phyloP scores from a whole-genome alignment of 1,140 invertebrate genomes.

The Drosophila kepulauana region DNA sequence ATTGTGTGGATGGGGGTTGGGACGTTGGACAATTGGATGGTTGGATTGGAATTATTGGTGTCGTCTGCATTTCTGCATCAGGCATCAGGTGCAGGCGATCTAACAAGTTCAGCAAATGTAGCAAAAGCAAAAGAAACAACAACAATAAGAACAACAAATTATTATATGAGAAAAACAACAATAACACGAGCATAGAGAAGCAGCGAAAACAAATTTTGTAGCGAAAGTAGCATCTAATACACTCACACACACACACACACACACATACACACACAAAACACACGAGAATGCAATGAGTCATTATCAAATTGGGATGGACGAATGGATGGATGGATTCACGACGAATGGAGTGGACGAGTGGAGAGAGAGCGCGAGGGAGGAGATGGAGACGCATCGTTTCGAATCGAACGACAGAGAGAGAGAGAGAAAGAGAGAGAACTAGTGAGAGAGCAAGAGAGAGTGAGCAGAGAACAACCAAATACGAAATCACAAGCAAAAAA shows the following conservation, averaged over 20 bases:
- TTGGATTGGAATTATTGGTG: background rate
- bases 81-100: background rate
- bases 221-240: conserved; percentile 19
- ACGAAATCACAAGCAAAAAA: conserved; percentile 57
- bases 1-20: conserved; percentile 2
- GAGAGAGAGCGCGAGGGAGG: background rate
- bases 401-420: conserved; percentile 18
- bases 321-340: conserved; percentile 18
- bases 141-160: conserved; percentile 8
- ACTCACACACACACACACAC: background rate
- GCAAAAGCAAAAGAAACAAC: conserved; percentile 22
- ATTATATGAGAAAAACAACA: conserved; percentile 21
- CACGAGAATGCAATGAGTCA: conserved; percentile 8
- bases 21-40: background rate
- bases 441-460: background rate
- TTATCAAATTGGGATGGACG: background rate
- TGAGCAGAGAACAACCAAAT: conserved; percentile 65
- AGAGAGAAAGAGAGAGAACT: conserved; percentile 10
- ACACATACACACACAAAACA: conserved; percentile 19
- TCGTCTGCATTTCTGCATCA: conserved; percentile 1
- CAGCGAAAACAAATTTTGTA: conserved; percentile 10
- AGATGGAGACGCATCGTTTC: conserved; percentile 13
- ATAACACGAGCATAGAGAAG: background rate
- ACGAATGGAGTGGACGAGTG: background rate
- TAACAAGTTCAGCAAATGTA: conserved; percentile 4